Percentiles rank a stretch among this genome's conserved stretches.
Evolutionary conservation across 2,113 vertebrate genomes (phyloP).

Genomic region (Rana temporaria): DNA sequence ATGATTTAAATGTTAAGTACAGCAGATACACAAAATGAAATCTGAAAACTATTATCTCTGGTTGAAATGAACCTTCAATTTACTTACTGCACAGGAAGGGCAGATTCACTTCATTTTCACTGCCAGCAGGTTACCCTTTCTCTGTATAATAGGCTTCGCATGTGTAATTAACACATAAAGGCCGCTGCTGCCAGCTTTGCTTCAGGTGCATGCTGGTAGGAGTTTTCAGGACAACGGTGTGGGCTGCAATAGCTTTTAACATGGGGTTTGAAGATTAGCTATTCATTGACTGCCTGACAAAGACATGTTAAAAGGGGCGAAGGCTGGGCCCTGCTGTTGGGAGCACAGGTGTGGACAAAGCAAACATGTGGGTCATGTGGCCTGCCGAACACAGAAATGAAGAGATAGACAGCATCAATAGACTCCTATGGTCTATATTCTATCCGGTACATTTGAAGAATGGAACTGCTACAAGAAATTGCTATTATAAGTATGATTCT

Average conservation of each 20-base stretch:
- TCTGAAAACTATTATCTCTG: constrained; percentile 82
- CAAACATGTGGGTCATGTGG: constrained; percentile 63
- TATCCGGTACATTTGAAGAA: constrained; percentile 28
- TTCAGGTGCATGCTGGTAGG: constrained; percentile 78
- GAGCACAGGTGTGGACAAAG: constrained; percentile 73
- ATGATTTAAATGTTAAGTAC: constrained; percentile 84
- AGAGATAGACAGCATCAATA: constrained; percentile 56
- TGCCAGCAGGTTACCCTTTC: constrained; percentile 92
- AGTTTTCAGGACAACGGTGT: constrained; percentile 68
- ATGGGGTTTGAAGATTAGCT: constrained; percentile 63
- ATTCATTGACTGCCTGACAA: constrained; percentile 69
- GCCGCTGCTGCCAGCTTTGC: constrained; percentile 74
- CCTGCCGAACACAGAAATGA: constrained; percentile 53
- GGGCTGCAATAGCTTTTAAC: constrained; percentile 65
- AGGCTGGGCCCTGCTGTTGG: constrained; percentile 62
- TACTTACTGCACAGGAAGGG: constrained; percentile 75
- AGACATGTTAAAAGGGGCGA: constrained; percentile 63
- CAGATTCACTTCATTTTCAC: constrained; percentile 86
- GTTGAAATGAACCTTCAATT: constrained; percentile 77
- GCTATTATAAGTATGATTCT: constrained; percentile 64
- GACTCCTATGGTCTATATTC: constrained; percentile 27
- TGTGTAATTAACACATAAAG: constrained; percentile 95
- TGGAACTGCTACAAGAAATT: constrained; percentile 67
- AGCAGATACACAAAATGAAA: constrained; percentile 72
- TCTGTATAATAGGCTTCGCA: constrained; percentile 90